A percentile compares a stretch with the other conserved stretches of the same genome.
Evolutionary conservation across 2,113 vertebrate species (phyloP).

Genomic region (Gadus chalcogrammus): DNA sequence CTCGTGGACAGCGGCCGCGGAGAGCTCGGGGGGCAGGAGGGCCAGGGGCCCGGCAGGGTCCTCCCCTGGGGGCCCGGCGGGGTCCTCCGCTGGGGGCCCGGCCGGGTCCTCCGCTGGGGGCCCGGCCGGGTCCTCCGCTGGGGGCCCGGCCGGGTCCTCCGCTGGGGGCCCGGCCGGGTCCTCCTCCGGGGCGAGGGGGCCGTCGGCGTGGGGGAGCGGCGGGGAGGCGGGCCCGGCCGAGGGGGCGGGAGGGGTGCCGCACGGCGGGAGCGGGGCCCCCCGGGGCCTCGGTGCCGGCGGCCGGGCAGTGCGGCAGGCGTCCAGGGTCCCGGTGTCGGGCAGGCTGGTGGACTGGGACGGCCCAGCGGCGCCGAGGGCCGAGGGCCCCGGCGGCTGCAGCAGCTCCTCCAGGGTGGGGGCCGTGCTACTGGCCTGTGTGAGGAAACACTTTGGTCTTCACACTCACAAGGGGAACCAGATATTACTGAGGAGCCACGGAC

Average conservation of each 20-base stretch:
- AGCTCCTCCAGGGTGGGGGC: slow-evolving; percentile 84
- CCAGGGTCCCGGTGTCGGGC: slow-evolving; percentile 32
- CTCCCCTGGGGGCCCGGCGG: slow-evolving; percentile 32
- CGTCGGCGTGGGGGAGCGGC: slow-evolving; percentile 47
- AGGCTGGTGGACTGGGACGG: slow-evolving; percentile 42
- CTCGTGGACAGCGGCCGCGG: slow-evolving; percentile 43
- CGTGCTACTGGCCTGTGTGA: slow-evolving; percentile 51
- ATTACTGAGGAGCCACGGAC: no score
- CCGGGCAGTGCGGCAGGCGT: no score
- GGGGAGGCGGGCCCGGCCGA: slow-evolving; percentile 24
- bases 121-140: slow-evolving; percentile 31
- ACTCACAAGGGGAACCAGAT: no score
- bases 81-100: no score
- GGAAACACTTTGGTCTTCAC: no score
- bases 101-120: neutral
- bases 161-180: slow-evolving; percentile 18
- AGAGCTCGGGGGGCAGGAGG: slow-evolving; percentile 46
- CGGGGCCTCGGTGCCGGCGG: neutral
- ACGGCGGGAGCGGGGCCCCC: slow-evolving; percentile 4
- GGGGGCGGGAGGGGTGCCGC: neutral
- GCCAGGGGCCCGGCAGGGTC: slow-evolving; percentile 27
- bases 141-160: slow-evolving; percentile 12
- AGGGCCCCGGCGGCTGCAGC: slow-evolving; percentile 56
- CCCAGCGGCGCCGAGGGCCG: slow-evolving; percentile 17
- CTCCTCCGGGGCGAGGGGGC: slow-evolving; percentile 48